Conservation (phyloP, 2,797 vertebrate species). For the Micrastur ruficollis region DNA sequence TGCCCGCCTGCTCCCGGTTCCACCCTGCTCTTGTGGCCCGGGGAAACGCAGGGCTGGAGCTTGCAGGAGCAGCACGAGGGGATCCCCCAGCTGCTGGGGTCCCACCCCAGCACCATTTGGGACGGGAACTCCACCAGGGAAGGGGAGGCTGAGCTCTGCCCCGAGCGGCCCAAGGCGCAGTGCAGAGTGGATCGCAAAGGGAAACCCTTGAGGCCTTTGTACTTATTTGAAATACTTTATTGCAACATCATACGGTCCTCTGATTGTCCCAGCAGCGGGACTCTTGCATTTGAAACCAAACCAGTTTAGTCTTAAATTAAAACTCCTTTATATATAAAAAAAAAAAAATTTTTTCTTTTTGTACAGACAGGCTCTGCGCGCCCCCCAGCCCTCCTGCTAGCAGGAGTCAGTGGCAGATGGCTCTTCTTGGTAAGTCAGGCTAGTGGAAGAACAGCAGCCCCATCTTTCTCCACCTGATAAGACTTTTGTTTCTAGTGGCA, state of each 20-base stretch:
- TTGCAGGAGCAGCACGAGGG: background rate
- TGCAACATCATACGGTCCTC: constrained; percentile 34
- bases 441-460: background rate
- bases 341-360: background rate
- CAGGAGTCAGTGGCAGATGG: background rate
- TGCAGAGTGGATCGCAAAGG: rapidly evolving
- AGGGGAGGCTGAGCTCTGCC: background rate
- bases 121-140: background rate
- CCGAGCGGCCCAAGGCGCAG: background rate
- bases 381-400: background rate
- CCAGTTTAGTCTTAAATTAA: constrained; percentile 60
- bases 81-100: background rate
- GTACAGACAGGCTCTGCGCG: background rate
- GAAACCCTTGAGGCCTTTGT: rapidly evolving
- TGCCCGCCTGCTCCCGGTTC: rapidly evolving
- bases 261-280: constrained; percentile 11
- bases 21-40: rapidly evolving
- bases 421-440: background rate
- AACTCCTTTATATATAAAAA: constrained; percentile 1
- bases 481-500: background rate
- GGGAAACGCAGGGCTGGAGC: background rate
- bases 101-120: rapidly evolving
- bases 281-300: background rate
- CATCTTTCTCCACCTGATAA: background rate
- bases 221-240: constrained; percentile 52